These are phyloP conservation scores for Agelaius tricolor DNA, from an alignment of 2,113 vertebrate species.

Conservation along the genomic window DNA sequence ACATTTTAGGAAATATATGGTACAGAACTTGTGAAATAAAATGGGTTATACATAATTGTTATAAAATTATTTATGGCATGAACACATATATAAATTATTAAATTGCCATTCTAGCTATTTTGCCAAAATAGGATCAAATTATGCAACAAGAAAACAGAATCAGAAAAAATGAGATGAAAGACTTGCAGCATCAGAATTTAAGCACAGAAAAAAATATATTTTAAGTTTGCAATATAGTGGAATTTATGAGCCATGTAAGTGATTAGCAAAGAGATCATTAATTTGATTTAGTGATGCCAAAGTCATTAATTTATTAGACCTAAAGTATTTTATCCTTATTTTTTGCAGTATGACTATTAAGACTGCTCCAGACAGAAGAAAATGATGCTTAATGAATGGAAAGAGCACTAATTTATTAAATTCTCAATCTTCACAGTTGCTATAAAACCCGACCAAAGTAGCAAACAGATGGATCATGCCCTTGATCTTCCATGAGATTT, in stretches of 20 bases:
- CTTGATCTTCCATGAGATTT: slow-evolving; percentile 57
- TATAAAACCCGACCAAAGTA: slow-evolving; percentile 49
- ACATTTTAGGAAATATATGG: background rate
- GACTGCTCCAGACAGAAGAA: slow-evolving; percentile 62
- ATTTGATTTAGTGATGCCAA: slow-evolving; percentile 36
- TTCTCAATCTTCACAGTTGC: slow-evolving; percentile 36
- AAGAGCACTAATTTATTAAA: slow-evolving; percentile 53
- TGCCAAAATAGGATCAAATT: slow-evolving; percentile 10
- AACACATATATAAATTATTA: background rate
- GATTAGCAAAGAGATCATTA: slow-evolving; percentile 35
- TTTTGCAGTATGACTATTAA: slow-evolving; percentile 27
- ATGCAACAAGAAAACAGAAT: slow-evolving; percentile 32
- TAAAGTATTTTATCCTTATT: slow-evolving; percentile 27
- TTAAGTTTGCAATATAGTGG: background rate
- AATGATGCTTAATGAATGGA: slow-evolving; percentile 41
- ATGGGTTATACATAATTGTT: background rate
- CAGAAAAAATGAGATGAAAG: background rate
- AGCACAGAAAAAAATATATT: background rate
- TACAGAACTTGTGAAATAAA: background rate
- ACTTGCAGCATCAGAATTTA: slow-evolving; percentile 27
- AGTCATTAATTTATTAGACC: slow-evolving; percentile 38
- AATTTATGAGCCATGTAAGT: slow-evolving; percentile 16
- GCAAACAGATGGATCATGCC: slow-evolving; percentile 58
- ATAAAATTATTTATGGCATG: background rate
- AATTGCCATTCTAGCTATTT: background rate